Evolutionary conservation across 1,140 invertebrate species (phyloP).

Genomic region (Sinella curviseta): DNA sequence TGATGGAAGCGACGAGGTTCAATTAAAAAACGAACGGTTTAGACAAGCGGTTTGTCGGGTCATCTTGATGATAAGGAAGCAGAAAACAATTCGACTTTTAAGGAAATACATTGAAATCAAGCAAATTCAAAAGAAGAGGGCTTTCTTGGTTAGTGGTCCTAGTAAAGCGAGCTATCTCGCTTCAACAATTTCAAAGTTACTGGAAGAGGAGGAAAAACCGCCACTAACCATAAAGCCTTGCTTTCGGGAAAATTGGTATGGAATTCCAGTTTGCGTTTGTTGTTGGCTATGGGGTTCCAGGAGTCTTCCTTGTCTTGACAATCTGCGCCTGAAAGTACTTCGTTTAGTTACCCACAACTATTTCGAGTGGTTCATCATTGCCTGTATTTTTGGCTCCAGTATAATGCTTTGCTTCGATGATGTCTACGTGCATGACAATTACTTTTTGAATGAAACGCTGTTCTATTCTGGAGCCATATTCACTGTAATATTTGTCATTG

Average conservation of each 20-base stretch:
- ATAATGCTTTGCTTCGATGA: conserved; percentile 90
- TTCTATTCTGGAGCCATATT: conserved; percentile 52
- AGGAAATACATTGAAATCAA: not conserved
- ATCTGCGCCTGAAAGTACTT: not conserved
- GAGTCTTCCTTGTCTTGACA: not conserved
- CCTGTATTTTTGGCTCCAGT: conserved; percentile 86
- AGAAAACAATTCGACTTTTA: not conserved
- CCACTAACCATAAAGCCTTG: not conserved
- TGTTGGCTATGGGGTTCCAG: not conserved
- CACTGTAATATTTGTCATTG: conserved; percentile 60
- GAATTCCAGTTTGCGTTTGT: conserved; percentile 54
- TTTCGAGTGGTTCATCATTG: conserved; percentile 91
- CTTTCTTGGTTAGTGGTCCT: not conserved
- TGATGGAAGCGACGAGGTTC: not conserved
- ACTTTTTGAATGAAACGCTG: conserved; percentile 70
- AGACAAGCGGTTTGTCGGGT: not conserved
- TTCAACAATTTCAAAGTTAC: not conserved
- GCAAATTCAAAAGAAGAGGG: not conserved
- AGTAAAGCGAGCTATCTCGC: not conserved
- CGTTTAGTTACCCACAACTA: conserved; percentile 62
- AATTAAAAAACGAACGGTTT: not conserved
- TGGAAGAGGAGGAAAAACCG: not conserved
- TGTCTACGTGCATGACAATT: conserved; percentile 89
- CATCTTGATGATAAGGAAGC: not conserved
- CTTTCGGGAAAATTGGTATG: not conserved